These are phyloP conservation scores for Cerceris ruficornis DNA, from an alignment of 2,888 invertebrate genomes.

Conservation along the genomic window DNA sequence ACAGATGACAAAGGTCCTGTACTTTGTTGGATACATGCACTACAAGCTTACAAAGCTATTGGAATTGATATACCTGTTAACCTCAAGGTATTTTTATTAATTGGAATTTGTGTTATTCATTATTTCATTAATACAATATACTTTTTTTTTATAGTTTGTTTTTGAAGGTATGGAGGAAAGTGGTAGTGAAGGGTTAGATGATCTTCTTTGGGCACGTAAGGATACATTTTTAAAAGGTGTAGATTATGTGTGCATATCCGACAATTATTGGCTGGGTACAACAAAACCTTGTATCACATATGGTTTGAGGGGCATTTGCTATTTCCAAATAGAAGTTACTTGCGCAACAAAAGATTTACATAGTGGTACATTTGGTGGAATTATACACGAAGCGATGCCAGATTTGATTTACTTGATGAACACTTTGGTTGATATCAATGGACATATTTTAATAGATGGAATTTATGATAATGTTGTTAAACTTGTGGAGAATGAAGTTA, in stretches of 20 bases:
- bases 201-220: slow-evolving; percentile 87
- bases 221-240: slow-evolving; percentile 91
- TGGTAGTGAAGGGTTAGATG: slow-evolving; percentile 97
- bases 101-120: background rate
- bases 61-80: slow-evolving; percentile 89
- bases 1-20: slow-evolving; percentile 98
- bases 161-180: slow-evolving; percentile 99
- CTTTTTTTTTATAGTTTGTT: slow-evolving; percentile 85
- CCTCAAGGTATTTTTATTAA: slow-evolving; percentile 82
- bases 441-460: slow-evolving; percentile 92
- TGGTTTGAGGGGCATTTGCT: slow-evolving; percentile 96
- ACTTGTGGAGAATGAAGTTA: slow-evolving; percentile 87
- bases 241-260: slow-evolving; percentile 98
- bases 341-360: slow-evolving; percentile 97
- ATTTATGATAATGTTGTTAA: slow-evolving; percentile 93
- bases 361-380: slow-evolving; percentile 97
- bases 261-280: slow-evolving; percentile 99
- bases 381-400: slow-evolving; percentile 94
- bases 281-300: slow-evolving; percentile 99
- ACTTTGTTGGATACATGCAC: slow-evolving; percentile 96
- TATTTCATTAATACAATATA: slow-evolving; percentile 11
- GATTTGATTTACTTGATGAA: slow-evolving; percentile 94
- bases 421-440: slow-evolving; percentile 92
- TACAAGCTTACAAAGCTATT: slow-evolving; percentile 92
- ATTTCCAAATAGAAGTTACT: slow-evolving; percentile 93